Base-by-base conservation (phyloP, 2,113 vertebrate genomes). In the Oreochromis spilurus region DNA sequence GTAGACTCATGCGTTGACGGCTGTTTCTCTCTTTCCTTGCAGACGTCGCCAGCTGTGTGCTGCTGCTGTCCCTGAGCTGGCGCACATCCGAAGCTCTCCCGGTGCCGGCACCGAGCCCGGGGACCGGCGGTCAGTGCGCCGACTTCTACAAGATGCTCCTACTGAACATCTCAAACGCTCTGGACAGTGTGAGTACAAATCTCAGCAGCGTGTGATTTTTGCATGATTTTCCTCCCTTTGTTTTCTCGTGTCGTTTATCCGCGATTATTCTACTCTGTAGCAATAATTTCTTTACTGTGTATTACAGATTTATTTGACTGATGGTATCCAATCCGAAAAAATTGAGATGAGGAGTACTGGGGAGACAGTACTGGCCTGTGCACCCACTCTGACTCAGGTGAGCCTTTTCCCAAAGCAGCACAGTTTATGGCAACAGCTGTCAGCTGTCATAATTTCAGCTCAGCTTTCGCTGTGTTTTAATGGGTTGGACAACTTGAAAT, bases 321-420 rank as follows among this genome's bases (percentile, higher is more conserved):
- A 29, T 11, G 89, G 88, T 6, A 92, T 96, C 77, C 34, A 29
- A n/a, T 93, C 93, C 17, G 29, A 50, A 4, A 58, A 8, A 19
- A 78, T 14, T 67, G 31, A 36, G 24, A 2, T 95, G 29, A 84
- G 54, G 19, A 93, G 82, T 9, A 53, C 31, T 17, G 79, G 79
- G 7, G 87, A 94, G 4, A 96, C 96, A 0, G 54, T 81, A 0
- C 14, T 70, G 21, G 89, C 91, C 54, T 97, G 96, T 84, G 70
- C 94, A 6, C 96, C 96, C 9, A 43, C 6, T 36, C 9, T 34
- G 54, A 54, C 79, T 48, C 75, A 93, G 94, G 96, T 87, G 26
- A 13, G 9, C 10, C 3, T 36, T 48, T 75, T 29, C 16, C 16
- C 43, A 75, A 75, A 48, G 43, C 24, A 48, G 70, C 43, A n/a